Conservation (phyloP, 1,140 invertebrate genomes). For the Sinella curviseta region DNA sequence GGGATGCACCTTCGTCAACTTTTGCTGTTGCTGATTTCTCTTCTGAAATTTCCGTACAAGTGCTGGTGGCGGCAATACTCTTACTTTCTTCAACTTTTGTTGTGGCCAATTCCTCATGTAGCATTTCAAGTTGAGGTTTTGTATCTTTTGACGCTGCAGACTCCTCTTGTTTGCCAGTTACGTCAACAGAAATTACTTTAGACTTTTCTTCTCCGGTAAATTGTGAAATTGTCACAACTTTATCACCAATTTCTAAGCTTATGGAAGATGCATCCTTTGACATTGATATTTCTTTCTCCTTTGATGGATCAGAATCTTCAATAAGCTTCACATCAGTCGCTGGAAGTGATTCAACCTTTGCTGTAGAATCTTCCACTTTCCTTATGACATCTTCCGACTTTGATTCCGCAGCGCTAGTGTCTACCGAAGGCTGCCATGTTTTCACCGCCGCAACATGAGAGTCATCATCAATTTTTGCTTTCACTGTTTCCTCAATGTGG, state of each 20-base stretch:
- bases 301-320: background rate
- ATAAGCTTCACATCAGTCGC: background rate
- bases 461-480: slow-evolving; percentile 18
- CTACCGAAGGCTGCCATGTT: slow-evolving; percentile 3
- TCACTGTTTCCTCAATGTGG: background rate
- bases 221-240: slow-evolving; percentile 15
- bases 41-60: background rate
- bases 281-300: background rate
- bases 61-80: no score
- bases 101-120: background rate
- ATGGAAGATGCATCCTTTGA: background rate
- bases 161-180: background rate
- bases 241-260: slow-evolving; percentile 19
- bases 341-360: background rate
- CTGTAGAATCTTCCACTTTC: background rate
- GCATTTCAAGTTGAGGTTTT: no score
- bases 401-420: background rate
- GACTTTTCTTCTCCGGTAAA: slow-evolving; percentile 7
- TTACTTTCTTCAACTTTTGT: background rate
- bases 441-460: background rate
- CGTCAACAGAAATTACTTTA: slow-evolving; percentile 4
- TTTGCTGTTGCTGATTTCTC: background rate
- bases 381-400: background rate
- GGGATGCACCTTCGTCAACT: background rate
- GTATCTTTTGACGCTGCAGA: background rate